phyloP scores from a whole-genome alignment of 2,797 vertebrate species.

The Molossus molossus region DNA sequence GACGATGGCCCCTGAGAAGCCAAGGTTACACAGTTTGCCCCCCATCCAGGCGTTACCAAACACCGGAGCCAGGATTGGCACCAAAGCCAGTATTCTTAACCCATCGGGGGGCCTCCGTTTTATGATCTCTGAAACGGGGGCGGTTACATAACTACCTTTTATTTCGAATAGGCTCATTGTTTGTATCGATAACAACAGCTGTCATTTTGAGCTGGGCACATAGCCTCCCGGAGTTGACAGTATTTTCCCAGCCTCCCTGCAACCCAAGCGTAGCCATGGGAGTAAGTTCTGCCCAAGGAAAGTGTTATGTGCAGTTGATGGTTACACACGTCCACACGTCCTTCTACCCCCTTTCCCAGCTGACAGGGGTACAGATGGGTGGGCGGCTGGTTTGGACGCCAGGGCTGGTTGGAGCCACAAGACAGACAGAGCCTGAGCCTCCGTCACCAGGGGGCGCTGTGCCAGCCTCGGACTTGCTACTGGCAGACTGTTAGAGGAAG shows the following conservation, averaged over 20 bases:
- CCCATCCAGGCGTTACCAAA: too few relatives aligned
- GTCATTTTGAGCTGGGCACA: neutral
- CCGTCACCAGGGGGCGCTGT: neutral
- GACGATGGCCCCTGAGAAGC: too few relatives aligned
- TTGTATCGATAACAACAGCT: neutral
- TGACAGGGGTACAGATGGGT: neutral
- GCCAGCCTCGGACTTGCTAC: neutral
- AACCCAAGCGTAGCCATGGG: neutral
- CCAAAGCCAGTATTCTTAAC: too few relatives aligned
- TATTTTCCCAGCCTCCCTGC: neutral
- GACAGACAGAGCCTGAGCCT: neutral
- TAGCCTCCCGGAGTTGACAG: neutral
- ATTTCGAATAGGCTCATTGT: neutral
- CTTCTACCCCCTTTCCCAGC: too few relatives aligned
- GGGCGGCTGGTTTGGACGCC: too few relatives aligned
- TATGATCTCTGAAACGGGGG: too few relatives aligned
- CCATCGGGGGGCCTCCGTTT: too few relatives aligned
- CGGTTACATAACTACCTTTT: too few relatives aligned
- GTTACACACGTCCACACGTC: neutral
- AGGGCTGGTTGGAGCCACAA: neutral
- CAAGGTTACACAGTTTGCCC: too few relatives aligned
- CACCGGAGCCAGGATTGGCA: too few relatives aligned
- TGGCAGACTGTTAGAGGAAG: neutral
- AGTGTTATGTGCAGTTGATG: accelerated
- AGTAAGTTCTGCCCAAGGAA: neutral